Percentiles rank a stretch among this genome's conserved stretches.
Conservation (phyloP, 2,113 vertebrate species). For the Etia nguti region DNA sequence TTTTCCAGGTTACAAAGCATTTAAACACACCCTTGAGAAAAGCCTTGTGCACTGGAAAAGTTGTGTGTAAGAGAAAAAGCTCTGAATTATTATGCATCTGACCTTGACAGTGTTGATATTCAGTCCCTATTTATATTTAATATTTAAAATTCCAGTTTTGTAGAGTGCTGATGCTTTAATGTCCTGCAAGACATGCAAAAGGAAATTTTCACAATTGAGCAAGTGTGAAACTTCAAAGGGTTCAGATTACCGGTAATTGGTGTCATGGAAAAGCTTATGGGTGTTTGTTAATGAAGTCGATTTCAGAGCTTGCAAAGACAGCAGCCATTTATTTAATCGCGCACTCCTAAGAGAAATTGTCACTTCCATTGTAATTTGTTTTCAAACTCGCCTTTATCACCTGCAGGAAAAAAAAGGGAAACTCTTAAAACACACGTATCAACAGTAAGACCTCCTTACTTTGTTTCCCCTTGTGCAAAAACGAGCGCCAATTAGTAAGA, state of each 20-base stretch:
- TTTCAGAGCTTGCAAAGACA: background rate
- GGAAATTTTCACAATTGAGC: background rate
- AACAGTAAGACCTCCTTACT: background rate
- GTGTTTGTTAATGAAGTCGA: background rate
- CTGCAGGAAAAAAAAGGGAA: background rate
- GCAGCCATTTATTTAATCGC: constrained; percentile 9
- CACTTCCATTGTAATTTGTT: constrained; percentile 5
- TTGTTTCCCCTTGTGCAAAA: constrained; percentile 1
- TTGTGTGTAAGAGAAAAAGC: background rate
- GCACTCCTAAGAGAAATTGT: background rate
- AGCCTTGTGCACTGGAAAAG: background rate
- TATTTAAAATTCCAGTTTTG: background rate
- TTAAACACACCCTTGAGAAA: constrained; percentile 17
- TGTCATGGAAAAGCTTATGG: background rate
- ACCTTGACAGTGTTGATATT: constrained; percentile 3
- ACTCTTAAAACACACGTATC: background rate
- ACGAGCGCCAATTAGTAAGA: constrained; percentile 31
- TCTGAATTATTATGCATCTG: background rate
- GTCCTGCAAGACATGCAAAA: background rate
- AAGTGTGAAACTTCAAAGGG: constrained; percentile 1
- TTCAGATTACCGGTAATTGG: constrained; percentile 24
- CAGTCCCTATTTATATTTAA: background rate
- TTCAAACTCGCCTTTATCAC: background rate
- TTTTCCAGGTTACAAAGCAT: background rate
- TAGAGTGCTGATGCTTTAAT: background rate